phyloP scores from a whole-genome alignment of 2,888 invertebrate species.

The Isoperla grammatica region DNA sequence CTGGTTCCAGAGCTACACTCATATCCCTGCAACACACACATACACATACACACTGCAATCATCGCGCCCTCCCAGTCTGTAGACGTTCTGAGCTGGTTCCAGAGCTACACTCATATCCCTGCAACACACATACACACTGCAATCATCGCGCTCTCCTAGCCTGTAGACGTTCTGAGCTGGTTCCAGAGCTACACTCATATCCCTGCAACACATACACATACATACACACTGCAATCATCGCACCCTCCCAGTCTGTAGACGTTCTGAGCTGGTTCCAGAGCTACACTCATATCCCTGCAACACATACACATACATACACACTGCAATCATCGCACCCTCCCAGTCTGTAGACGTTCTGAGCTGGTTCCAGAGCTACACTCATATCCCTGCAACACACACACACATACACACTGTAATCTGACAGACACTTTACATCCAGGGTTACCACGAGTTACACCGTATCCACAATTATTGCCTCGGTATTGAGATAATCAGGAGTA shows the following conservation, averaged over 20 bases:
- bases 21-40: constrained; percentile 69
- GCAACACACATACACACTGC: constrained; percentile 38
- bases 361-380: constrained; percentile 53
- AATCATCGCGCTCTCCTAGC: too few relatives aligned
- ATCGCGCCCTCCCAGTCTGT: constrained; percentile 55
- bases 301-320: constrained; percentile 31
- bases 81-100: constrained; percentile 56
- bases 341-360: constrained; percentile 59
- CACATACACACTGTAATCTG: too few relatives aligned
- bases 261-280: constrained; percentile 56
- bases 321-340: too few relatives aligned
- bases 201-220: too few relatives aligned
- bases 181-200: constrained; percentile 58
- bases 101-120: constrained; percentile 65
- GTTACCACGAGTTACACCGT: too few relatives aligned
- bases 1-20: constrained; percentile 53
- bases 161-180: constrained; percentile 59
- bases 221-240: too few relatives aligned
- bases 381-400: constrained; percentile 69
- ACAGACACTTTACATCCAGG: too few relatives aligned
- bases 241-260: constrained; percentile 60
- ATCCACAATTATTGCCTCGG: too few relatives aligned
- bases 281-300: constrained; percentile 61
- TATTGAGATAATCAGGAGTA: too few relatives aligned
- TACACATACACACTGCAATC: too few relatives aligned